Evolutionary conservation across 2,797 vertebrate genomes (phyloP), one percentile per base, ranked within the genome.

Genomic region (Pagetopsis macropterus): DNA sequence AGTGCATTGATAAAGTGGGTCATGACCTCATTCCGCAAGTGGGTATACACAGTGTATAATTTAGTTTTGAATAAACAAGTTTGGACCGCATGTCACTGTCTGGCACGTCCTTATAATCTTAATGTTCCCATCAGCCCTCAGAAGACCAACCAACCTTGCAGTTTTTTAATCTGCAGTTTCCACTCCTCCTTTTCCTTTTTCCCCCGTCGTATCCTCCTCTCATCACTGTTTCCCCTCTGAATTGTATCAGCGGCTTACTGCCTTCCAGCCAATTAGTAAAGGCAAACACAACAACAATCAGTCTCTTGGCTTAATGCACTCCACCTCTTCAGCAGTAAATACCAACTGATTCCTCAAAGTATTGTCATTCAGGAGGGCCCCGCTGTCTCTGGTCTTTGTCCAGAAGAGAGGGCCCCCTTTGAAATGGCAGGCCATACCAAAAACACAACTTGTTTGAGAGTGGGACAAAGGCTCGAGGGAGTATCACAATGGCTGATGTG

Each of bases 181-280:
- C 85, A 85, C 82, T 84, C 81, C 82, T 72, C 67, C 66, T 58
- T 44, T 57, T 37, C 59, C 27, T 50, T 44, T 64, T n/a, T 27
- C 27, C 60, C 40, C n/a, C 27, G 8, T 37, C 17, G 7, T 72
- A 73, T 82, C 63, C 71, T 66, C 75, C 83, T 91, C 75, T 88
- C 88, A 91, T 92, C 85, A 78, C 70, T 63, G 80, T 55, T 85
- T 87, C 84, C 74, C 83, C 75, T 86, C 79, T 89, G 78, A 85
- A 87, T 85, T 84, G 84, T 88, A 87, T 89, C 81, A 84, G 81
- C 84, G 72, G 81, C 82, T 76, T 62, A 80, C 78, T 88, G 90
- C 87, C 90, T 87, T 92, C 84, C 65, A 89, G 87, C 87, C 89
- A 94, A 93, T 94, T 93, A 93, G 90, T 87, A 85, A 87, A 88